Evolutionary conservation across 2,113 vertebrate species (phyloP).

Genomic region (Protobothrops flavoviridis): DNA sequence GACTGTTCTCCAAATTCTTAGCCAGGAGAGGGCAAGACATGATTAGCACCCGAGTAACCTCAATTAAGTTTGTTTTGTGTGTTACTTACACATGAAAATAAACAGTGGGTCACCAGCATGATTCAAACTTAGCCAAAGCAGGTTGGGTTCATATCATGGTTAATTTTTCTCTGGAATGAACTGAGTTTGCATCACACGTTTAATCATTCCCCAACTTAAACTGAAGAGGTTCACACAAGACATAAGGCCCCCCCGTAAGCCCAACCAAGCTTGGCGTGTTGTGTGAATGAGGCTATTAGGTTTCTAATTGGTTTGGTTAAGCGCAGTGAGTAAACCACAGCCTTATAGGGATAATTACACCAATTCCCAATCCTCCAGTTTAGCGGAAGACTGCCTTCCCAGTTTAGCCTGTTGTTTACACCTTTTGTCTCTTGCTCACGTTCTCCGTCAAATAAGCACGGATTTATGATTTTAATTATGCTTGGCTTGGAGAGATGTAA

Average conservation of each 20-base stretch:
- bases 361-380: not conserved
- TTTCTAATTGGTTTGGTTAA: not conserved
- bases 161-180: not conserved
- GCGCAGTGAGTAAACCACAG: not conserved
- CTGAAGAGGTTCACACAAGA: not conserved
- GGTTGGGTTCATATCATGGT: not conserved
- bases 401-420: constrained; percentile 56
- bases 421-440: constrained; percentile 56
- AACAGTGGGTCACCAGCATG: not conserved
- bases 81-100: not conserved
- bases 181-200: not conserved
- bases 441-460: constrained; percentile 61
- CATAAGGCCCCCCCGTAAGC: not conserved
- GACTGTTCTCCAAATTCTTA: not conserved
- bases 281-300: not conserved
- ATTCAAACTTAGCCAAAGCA: not conserved
- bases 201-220: not conserved
- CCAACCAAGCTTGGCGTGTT: not conserved
- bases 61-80: not conserved
- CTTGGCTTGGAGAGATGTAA: constrained; percentile 69
- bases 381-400: constrained; percentile 16
- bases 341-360: not conserved
- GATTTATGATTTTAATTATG: constrained; percentile 77
- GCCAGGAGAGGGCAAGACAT: not conserved
- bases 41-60: not conserved